Evolutionary conservation across 2,113 vertebrate genomes (phyloP).

Genomic region (Petroica traversi): DNA sequence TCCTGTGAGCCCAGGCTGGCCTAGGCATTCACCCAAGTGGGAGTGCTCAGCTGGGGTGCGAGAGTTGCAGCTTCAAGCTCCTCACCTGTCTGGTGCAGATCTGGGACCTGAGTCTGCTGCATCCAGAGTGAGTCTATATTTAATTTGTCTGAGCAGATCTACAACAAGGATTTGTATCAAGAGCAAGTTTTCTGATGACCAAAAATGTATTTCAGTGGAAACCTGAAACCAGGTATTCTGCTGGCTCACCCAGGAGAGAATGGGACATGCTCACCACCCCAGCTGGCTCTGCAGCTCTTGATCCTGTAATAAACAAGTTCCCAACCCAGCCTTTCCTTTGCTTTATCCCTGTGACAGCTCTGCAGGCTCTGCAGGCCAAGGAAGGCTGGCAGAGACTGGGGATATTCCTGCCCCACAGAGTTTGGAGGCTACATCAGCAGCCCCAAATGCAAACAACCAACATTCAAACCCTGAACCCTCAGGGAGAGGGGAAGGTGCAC

Average conservation of each 20-base stretch:
- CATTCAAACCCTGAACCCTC: not conserved
- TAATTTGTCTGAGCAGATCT: not conserved
- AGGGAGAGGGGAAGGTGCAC: not conserved
- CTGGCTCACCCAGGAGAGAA: not conserved
- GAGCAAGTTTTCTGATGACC: not conserved
- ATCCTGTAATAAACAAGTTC: not conserved
- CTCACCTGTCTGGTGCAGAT: not conserved
- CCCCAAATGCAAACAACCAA: fast-evolving
- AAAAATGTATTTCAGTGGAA: not conserved
- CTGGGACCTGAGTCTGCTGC: not conserved
- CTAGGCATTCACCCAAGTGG: fast-evolving
- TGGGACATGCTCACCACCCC: not conserved
- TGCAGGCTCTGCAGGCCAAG: not conserved
- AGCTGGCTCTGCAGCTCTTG: not conserved
- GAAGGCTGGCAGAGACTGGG: not conserved
- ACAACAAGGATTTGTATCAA: not conserved
- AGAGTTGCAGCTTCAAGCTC: not conserved
- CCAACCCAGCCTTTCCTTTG: not conserved
- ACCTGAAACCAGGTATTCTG: not conserved
- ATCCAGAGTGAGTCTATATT: fast-evolving
- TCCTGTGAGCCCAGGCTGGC: not conserved
- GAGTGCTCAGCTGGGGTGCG: not conserved
- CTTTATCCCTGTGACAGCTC: not conserved
- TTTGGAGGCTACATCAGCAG: fast-evolving
- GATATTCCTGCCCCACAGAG: not conserved